phyloP scores from a whole-genome alignment of 2,113 vertebrate species.

The Lathamus discolor region DNA sequence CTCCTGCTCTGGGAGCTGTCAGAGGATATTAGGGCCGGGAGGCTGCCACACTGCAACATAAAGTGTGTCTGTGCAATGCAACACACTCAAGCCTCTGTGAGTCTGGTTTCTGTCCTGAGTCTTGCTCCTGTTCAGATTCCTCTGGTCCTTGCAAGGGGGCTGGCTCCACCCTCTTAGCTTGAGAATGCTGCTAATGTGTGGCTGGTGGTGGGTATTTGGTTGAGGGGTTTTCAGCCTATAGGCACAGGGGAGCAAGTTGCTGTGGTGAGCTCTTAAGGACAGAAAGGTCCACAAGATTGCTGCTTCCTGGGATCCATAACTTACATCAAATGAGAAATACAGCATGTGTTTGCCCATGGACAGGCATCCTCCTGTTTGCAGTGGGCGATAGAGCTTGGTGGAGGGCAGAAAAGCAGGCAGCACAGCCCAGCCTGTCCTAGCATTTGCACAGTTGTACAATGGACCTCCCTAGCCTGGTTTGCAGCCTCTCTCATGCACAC shows the following conservation, averaged over 20 bases:
- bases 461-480: neutral
- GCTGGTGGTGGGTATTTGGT: neutral
- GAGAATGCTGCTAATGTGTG: neutral
- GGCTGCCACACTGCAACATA: neutral
- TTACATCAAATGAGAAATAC: neutral
- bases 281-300: neutral
- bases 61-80: neutral
- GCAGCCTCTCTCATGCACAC: neutral
- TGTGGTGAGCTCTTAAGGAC: neutral
- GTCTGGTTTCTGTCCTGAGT: neutral
- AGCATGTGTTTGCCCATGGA: neutral
- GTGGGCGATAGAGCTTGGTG: neutral
- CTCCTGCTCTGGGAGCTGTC: constrained; percentile 34
- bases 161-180: neutral
- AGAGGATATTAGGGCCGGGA: constrained; percentile 4
- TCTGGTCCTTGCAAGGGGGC: neutral
- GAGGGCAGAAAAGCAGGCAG: neutral
- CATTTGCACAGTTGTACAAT: neutral
- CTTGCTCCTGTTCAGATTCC: neutral
- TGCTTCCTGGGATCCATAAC: neutral
- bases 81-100: neutral
- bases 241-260: neutral
- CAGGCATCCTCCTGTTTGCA: neutral
- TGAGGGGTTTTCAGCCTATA: neutral
- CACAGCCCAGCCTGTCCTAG: neutral